Evolutionary conservation across 2,888 invertebrate species (phyloP).

Genomic region (Meloe dianella): DNA sequence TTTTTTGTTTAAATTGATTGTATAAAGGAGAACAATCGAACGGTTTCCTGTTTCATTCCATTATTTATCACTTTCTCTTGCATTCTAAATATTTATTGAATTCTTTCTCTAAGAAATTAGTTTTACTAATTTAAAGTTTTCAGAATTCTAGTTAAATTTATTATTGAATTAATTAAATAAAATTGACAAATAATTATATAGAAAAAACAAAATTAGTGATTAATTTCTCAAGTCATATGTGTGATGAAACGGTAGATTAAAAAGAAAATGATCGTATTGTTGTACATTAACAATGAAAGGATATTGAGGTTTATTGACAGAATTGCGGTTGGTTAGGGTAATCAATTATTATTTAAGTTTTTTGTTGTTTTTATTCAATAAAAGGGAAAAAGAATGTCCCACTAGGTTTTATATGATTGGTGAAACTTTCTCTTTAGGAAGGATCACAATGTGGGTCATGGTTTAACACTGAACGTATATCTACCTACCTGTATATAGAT

Average conservation of each 20-base stretch:
- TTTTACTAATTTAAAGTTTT: background rate
- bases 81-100: conserved; percentile 10
- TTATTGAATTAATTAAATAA: background rate
- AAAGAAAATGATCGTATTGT: background rate
- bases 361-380: conserved; percentile 30
- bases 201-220: too few species aligned
- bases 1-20: background rate
- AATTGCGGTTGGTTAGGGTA: conserved; percentile 18
- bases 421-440: conserved; percentile 35
- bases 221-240: background rate
- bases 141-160: background rate
- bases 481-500: too few species aligned
- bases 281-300: background rate
- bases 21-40: conserved; percentile 17
- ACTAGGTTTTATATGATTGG: conserved; percentile 31
- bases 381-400: conserved; percentile 37
- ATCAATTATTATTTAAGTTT: too few species aligned
- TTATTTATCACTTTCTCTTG: conserved; percentile 19
- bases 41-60: conserved; percentile 20
- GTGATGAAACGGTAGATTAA: background rate
- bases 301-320: conserved; percentile 3
- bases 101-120: background rate
- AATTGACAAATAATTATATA: too few species aligned
- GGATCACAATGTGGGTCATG: conserved; percentile 30
- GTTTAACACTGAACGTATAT: conserved; percentile 31